A percentile compares a stretch with the other conserved stretches of the same genome.
These are phyloP conservation scores for Helobdella robusta DNA, from an alignment of 2,888 invertebrate species.

Conservation along the genomic window DNA sequence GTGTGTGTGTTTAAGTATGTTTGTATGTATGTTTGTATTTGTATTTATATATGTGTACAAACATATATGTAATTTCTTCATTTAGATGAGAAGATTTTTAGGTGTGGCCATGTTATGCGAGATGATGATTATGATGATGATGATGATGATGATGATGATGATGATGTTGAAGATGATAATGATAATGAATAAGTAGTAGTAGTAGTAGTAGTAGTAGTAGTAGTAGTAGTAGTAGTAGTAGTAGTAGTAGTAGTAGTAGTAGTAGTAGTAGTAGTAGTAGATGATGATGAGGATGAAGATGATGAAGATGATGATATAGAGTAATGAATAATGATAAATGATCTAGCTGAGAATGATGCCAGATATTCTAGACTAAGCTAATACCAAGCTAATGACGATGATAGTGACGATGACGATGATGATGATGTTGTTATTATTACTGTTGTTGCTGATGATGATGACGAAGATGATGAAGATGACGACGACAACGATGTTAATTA, in stretches of 20 bases:
- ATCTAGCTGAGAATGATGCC: no score
- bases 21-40: no score
- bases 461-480: background rate
- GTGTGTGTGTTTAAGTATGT: background rate
- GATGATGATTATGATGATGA: conserved; percentile 3
- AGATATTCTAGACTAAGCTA: no score
- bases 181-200: conserved; percentile 1
- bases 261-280: background rate
- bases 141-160: conserved; percentile 9
- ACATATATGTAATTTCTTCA: background rate
- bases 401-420: background rate
- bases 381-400: background rate
- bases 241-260: background rate
- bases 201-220: background rate
- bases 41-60: no score
- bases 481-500: no score
- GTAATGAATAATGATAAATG: no score
- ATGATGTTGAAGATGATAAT: conserved; percentile 18
- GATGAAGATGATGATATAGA: conserved; percentile 7
- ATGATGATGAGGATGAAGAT: conserved; percentile 8
- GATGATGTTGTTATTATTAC: background rate
- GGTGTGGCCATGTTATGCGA: background rate
- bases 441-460: background rate
- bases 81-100: no score
- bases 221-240: background rate